A percentile compares a stretch with the other conserved stretches of the same genome.
Evolutionary conservation across 92 coral and sea anemone species (phyloP).

Genomic region (Epizoanthus stellaris): DNA sequence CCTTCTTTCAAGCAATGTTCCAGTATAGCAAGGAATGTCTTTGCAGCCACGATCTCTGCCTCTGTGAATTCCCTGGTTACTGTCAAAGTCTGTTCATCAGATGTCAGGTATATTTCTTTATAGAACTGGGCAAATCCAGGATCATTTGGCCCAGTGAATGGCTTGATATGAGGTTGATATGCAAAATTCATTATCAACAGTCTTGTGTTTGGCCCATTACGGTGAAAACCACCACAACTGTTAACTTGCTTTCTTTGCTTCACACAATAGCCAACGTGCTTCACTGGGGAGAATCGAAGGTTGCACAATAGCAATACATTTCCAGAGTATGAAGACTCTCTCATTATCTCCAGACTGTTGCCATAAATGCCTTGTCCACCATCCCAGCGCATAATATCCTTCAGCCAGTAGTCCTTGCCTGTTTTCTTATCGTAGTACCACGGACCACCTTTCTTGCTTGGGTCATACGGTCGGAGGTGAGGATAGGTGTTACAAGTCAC

Average conservation of each 20-base stretch:
- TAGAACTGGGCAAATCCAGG: background rate
- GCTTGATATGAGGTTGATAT: background rate
- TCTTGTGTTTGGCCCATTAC: background rate
- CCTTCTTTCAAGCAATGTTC: background rate
- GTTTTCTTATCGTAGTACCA: conserved; percentile 47
- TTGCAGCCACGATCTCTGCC: background rate
- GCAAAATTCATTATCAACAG: background rate
- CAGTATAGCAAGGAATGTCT: background rate
- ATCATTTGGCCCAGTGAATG: background rate
- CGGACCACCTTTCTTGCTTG: conserved; percentile 55
- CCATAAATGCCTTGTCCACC: background rate
- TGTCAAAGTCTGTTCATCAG: background rate
- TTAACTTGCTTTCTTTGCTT: background rate
- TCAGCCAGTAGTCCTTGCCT: conserved; percentile 43
- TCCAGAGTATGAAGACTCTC: background rate
- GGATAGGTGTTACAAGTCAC: conserved; percentile 20
- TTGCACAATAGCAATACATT: no score
- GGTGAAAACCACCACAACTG: background rate
- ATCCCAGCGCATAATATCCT: conserved; percentile 44
- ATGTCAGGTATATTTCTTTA: background rate
- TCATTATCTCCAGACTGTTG: background rate
- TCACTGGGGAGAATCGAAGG: background rate
- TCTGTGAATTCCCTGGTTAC: background rate
- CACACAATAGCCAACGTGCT: background rate
- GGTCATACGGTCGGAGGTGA: conserved; percentile 53